phyloP scores from a whole-genome alignment of 2,888 invertebrate genomes.

The Ditylenchus weischeri region DNA sequence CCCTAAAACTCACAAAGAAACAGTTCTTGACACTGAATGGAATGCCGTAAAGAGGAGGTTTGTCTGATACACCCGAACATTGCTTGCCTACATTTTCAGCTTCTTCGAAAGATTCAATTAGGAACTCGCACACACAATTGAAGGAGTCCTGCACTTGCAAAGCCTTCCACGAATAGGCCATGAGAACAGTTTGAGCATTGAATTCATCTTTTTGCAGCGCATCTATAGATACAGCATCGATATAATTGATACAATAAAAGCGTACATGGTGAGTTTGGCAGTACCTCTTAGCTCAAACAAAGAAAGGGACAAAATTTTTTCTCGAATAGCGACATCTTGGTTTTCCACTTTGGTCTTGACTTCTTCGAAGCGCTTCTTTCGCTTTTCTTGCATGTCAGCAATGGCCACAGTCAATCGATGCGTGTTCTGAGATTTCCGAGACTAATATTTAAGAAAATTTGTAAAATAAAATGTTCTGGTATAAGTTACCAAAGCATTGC shows the following conservation, averaged over 20 bases:
- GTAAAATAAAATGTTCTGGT: no score
- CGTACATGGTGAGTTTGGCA: neutral
- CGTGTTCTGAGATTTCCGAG: no score
- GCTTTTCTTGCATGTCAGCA: conserved; percentile 21
- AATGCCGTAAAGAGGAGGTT: conserved; percentile 53
- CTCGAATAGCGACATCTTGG: conserved; percentile 18
- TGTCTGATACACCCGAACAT: conserved; percentile 34
- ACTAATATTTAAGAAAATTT: no score
- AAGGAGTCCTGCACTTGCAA: conserved; percentile 45
- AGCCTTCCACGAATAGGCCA: conserved; percentile 49
- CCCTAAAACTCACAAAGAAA: conserved; percentile 36
- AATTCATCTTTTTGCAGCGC: conserved; percentile 43
- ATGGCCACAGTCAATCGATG: conserved; percentile 6
- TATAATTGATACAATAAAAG: neutral
- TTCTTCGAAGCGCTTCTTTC: conserved; percentile 29
- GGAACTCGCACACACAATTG: conserved; percentile 52
- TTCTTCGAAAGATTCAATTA: conserved; percentile 42
- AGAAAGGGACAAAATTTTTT: conserved; percentile 25
- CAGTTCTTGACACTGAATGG: conserved; percentile 58
- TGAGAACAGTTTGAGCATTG: conserved; percentile 44
- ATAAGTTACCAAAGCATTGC: no score
- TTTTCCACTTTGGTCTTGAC: conserved; percentile 15
- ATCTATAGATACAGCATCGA: conserved; percentile 34
- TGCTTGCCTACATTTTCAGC: conserved; percentile 43
- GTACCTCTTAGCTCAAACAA: conserved; percentile 28